Evolutionary conservation across 2,888 invertebrate genomes (phyloP).

Genomic region (Hypsopygia costalis): DNA sequence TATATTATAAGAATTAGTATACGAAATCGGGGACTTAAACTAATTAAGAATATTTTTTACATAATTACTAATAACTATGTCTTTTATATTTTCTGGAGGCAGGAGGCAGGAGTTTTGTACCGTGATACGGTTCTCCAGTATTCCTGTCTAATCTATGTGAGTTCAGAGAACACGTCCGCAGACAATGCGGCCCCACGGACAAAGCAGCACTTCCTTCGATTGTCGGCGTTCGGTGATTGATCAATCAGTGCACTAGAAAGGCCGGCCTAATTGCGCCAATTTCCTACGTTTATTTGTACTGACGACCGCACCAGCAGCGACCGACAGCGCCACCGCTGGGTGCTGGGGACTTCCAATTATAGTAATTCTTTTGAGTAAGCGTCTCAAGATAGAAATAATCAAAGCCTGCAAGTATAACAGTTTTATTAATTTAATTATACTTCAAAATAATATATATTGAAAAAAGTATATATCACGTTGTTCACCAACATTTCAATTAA

Average conservation of each 20-base stretch:
- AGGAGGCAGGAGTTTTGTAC: background rate
- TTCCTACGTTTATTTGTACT: slow-evolving; percentile 64
- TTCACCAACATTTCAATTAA: too few species aligned
- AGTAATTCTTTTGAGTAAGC: background rate
- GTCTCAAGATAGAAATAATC: background rate
- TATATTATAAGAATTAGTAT: too few species aligned
- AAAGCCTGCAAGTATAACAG: too few species aligned
- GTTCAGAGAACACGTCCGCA: slow-evolving; percentile 52
- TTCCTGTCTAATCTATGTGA: slow-evolving; percentile 14
- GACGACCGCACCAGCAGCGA: slow-evolving; percentile 35
- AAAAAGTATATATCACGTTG: too few species aligned
- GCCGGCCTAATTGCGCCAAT: slow-evolving; percentile 68
- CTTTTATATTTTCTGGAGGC: too few species aligned
- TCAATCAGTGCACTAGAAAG: slow-evolving; percentile 76
- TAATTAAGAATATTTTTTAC: too few species aligned
- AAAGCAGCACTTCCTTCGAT: slow-evolving; percentile 64
- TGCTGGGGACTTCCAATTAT: slow-evolving; percentile 34
- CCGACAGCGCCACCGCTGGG: too few species aligned
- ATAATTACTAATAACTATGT: too few species aligned
- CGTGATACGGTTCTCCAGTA: background rate
- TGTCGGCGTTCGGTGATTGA: slow-evolving; percentile 70
- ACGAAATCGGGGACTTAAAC: too few species aligned
- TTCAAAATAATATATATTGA: too few species aligned
- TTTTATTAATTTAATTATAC: too few species aligned
- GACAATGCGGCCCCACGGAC: slow-evolving; percentile 50